These are phyloP conservation scores for Adela reaumurella DNA, from an alignment of 2,888 invertebrate genomes.

Conservation along the genomic window DNA sequence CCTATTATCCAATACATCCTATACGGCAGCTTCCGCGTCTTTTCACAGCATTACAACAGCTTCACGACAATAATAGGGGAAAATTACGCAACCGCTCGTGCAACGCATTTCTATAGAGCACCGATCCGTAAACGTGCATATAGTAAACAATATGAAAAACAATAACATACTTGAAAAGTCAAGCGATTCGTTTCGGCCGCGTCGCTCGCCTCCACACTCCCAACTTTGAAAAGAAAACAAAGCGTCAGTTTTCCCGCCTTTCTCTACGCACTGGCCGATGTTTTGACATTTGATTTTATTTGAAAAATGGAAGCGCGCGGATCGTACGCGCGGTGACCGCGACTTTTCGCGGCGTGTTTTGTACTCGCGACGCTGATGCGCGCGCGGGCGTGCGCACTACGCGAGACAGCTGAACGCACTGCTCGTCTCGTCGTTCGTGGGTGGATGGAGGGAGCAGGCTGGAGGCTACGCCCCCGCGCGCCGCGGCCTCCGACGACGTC, in stretches of 20 bases:
- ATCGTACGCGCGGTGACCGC: not conserved
- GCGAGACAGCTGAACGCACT: conserved; percentile 26
- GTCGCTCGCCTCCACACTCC: not conserved
- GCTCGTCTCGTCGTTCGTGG: too few relatives aligned
- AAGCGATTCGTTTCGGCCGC: not conserved
- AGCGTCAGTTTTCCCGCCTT: not conserved
- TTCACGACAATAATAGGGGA: not conserved
- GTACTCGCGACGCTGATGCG: not conserved
- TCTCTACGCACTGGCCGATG: not conserved
- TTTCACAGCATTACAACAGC: not conserved
- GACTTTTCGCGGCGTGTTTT: not conserved
- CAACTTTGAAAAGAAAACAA: not conserved
- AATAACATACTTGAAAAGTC: not conserved
- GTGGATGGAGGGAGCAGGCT: too few relatives aligned
- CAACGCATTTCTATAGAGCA: not conserved
- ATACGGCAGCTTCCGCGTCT: not conserved
- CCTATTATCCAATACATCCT: not conserved
- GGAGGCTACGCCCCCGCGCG: not conserved
- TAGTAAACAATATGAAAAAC: not conserved
- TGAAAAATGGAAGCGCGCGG: not conserved
- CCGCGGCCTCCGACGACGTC: not conserved
- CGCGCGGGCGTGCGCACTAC: conserved; percentile 16
- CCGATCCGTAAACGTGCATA: not conserved
- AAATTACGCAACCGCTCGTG: not conserved
- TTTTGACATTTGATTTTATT: not conserved